Evolutionary conservation across 2,888 invertebrate genomes (phyloP).

Genomic region (Pelosia muscerda): DNA sequence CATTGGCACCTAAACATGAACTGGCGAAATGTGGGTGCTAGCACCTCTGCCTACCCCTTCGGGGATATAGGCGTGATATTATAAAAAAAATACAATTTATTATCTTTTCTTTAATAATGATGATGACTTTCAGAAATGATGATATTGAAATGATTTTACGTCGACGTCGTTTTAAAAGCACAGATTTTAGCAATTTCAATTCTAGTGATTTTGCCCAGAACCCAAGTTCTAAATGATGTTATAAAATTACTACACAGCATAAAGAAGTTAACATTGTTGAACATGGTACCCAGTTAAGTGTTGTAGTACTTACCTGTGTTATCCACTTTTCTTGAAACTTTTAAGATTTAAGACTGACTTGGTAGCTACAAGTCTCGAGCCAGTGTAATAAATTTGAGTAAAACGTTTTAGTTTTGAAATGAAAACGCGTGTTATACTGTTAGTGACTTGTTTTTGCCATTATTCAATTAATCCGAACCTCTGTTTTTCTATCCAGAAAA

Average conservation of each 20-base stretch:
- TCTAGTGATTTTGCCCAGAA: too few relatives aligned
- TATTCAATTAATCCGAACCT: background rate
- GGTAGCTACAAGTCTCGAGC: constrained; percentile 19
- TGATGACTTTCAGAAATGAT: too few relatives aligned
- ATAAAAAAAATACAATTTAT: too few relatives aligned
- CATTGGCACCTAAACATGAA: too few relatives aligned
- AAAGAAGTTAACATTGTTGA: background rate
- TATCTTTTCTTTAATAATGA: too few relatives aligned
- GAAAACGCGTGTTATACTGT: constrained; percentile 11
- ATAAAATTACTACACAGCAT: background rate
- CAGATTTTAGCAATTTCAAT: too few relatives aligned
- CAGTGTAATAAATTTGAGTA: constrained; percentile 25
- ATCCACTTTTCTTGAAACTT: constrained; percentile 23
- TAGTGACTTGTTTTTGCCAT: background rate
- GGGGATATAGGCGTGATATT: too few relatives aligned
- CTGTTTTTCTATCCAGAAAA: background rate
- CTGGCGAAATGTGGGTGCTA: too few relatives aligned
- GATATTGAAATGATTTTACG: too few relatives aligned
- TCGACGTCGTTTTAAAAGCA: too few relatives aligned
- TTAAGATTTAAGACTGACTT: constrained; percentile 24
- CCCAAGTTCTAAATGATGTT: too few relatives aligned
- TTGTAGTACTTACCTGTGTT: background rate
- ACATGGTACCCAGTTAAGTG: background rate
- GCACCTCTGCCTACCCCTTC: too few relatives aligned
- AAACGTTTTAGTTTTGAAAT: constrained; percentile 28